Conservation (phyloP, 2,888 invertebrate genomes). For the Sphaeridia pumilis region DNA sequence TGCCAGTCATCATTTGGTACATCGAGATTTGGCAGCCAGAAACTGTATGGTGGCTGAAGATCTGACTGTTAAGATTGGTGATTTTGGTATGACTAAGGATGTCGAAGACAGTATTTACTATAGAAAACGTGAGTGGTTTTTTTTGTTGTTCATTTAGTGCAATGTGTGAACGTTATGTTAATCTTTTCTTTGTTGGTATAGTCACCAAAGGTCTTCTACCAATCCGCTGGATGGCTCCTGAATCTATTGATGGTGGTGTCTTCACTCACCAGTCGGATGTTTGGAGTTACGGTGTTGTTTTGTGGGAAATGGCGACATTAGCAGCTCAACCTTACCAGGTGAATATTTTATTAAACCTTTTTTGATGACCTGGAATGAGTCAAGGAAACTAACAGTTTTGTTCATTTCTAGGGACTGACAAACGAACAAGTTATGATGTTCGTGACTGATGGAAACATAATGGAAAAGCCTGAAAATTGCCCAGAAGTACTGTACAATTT, state of each 20-base stretch:
- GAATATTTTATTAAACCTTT: no score
- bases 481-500: slow-evolving; percentile 79
- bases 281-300: slow-evolving; percentile 90
- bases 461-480: slow-evolving; percentile 93
- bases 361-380: no score
- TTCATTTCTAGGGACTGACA: slow-evolving; percentile 59
- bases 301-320: slow-evolving; percentile 98
- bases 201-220: slow-evolving; percentile 19
- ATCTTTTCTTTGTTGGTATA: slow-evolving; percentile 4
- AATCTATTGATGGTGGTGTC: slow-evolving; percentile 85
- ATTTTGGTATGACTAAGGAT: slow-evolving; percentile 90
- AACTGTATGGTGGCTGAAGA: slow-evolving; percentile 90
- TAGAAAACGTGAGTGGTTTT: slow-evolving; percentile 57
- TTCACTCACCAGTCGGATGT: slow-evolving; percentile 78
- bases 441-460: slow-evolving; percentile 57
- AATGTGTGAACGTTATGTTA: neutral
- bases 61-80: slow-evolving; percentile 74
- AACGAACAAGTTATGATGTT: slow-evolving; percentile 86
- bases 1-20: slow-evolving; percentile 83
- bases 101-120: slow-evolving; percentile 94
- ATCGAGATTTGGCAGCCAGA: slow-evolving; percentile 85
- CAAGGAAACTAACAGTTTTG: no score
- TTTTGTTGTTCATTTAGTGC: no score
- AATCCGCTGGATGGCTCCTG: slow-evolving; percentile 86
- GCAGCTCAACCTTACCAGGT: slow-evolving; percentile 95